Base-by-base conservation (phyloP, 2,888 invertebrate species). In the Latheticus oryzae region DNA sequence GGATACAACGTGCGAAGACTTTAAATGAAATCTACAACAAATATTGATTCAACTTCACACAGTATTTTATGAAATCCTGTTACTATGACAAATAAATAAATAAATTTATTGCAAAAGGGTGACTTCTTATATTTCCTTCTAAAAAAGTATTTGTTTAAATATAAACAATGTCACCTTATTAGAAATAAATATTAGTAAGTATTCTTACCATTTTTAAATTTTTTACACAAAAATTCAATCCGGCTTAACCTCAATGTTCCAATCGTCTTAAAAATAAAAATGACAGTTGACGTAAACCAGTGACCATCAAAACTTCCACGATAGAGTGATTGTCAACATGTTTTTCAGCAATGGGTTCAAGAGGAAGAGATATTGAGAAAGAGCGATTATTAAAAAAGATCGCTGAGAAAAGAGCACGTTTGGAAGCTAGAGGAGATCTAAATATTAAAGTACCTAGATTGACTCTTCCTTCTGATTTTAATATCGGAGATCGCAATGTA, bases 21-120 rank as follows among this genome's bases (percentile, higher is more conserved):
- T 83, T 83, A 65, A 84, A 80, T 75, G 86, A 81, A 84, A 87
- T 86, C 83, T 85, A 79, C 7, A 32, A 45, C 5, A 17, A 7
- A n/a, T 19, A 43, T 43, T 9, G 43, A 43, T 43, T 16, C 13
- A 3, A 24, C 19, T 30, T 23, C 26, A 3, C 33, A 17, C 24
- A 19, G 35, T 47, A 24, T 30, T 47, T 47, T 28, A 16, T 45
- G 26, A 52, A 32, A 19, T 52, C 26, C 12, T 47, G 68, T 68
- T 66, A 59, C 66, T 61, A 70, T 70, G 66, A 61, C 61, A 61
- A 69, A 59, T 51, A 65, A 67, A 65, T 63, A 63, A 61, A 24
- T 48, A 37, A 5, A 37, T 52, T 28, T 28, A 28, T 28, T 52
- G 9, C 7, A 42, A 42, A 21, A 21, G n/a, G 32, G 32, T 30